A percentile compares a stretch with the other conserved stretches of the same genome.
phyloP scores from a whole-genome alignment of 37 sponge, comb jelly and placozoan species.

The Cladorhizidae sp. region DNA sequence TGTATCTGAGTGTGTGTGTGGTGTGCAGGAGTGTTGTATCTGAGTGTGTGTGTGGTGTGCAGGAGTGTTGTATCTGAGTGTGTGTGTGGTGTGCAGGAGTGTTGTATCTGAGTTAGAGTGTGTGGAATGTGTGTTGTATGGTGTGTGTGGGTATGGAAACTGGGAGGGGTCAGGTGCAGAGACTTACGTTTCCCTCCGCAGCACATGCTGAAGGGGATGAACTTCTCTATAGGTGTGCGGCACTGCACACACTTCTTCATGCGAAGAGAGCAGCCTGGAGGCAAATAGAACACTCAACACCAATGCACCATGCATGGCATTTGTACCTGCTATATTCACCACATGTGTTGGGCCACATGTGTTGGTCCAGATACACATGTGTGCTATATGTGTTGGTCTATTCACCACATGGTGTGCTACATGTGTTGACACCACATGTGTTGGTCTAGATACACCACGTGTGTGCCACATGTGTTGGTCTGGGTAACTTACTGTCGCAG shows the following conservation, averaged over 20 bases:
- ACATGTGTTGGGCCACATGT: not conserved
- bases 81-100: not conserved
- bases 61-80: too few species aligned
- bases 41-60: too few species aligned
- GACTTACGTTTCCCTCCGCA: conserved; percentile 67
- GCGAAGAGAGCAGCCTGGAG: conserved; percentile 60
- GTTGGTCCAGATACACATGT: too few species aligned
- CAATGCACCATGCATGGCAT: not conserved
- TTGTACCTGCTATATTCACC: not conserved
- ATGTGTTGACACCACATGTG: too few species aligned
- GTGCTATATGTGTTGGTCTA: too few species aligned
- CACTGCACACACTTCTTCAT: conserved; percentile 85
- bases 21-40: too few species aligned
- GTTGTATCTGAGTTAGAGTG: not conserved
- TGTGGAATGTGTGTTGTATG: too few species aligned
- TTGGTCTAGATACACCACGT: too few species aligned
- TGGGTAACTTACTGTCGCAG: conserved; percentile 90
- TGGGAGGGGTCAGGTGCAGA: not conserved
- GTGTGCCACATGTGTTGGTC: too few species aligned
- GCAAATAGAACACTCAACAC: too few species aligned
- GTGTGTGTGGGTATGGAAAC: not conserved
- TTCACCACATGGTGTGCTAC: too few species aligned
- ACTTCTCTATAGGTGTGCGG: conserved; percentile 42
- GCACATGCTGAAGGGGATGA: conserved; percentile 39
- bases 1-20: too few species aligned